Evolutionary conservation across 2,888 invertebrate genomes (phyloP).

Genomic region (Meganola albula): DNA sequence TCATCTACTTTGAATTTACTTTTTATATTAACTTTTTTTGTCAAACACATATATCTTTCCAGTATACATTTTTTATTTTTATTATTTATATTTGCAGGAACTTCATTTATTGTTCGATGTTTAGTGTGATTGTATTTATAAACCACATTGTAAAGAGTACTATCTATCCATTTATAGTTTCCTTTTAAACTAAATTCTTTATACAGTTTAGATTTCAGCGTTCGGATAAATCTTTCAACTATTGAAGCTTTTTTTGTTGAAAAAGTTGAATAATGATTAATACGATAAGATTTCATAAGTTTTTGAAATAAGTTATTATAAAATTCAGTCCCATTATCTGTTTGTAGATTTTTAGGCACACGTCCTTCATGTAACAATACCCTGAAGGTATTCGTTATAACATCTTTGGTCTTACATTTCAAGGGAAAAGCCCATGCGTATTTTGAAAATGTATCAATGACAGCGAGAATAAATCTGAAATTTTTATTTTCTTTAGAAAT

Average conservation of each 20-base stretch:
- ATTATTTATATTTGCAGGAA: slow-evolving; percentile 11
- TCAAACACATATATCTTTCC: neutral
- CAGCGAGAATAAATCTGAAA: slow-evolving; percentile 10
- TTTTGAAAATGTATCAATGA: slow-evolving; percentile 16
- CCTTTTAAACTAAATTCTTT: slow-evolving; percentile 5
- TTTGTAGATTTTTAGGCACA: slow-evolving; percentile 17
- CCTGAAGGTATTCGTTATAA: slow-evolving; percentile 4
- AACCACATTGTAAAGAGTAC: slow-evolving; percentile 3
- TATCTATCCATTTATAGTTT: slow-evolving; percentile 8
- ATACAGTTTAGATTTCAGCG: slow-evolving; percentile 3
- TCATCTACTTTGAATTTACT: slow-evolving; percentile 6
- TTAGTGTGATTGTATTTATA: slow-evolving; percentile 9
- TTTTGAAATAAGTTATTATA: slow-evolving; percentile 28
- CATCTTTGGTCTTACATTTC: slow-evolving; percentile 9
- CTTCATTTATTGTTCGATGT: slow-evolving; percentile 10
- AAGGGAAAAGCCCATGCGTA: slow-evolving; percentile 10
- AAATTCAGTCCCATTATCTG: slow-evolving; percentile 22
- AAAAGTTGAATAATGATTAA: slow-evolving; percentile 18
- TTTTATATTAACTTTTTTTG: neutral
- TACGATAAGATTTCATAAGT: slow-evolving; percentile 27
- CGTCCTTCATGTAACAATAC: slow-evolving; percentile 1
- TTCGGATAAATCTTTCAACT: slow-evolving; percentile 5
- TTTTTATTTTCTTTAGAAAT: slow-evolving; percentile 10
- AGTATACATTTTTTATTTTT: slow-evolving; percentile 19
- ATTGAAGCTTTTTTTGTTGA: slow-evolving; percentile 17